Evolutionary conservation across 1,140 invertebrate species (phyloP).

Genomic region (Drosophila rhopaloa): DNA sequence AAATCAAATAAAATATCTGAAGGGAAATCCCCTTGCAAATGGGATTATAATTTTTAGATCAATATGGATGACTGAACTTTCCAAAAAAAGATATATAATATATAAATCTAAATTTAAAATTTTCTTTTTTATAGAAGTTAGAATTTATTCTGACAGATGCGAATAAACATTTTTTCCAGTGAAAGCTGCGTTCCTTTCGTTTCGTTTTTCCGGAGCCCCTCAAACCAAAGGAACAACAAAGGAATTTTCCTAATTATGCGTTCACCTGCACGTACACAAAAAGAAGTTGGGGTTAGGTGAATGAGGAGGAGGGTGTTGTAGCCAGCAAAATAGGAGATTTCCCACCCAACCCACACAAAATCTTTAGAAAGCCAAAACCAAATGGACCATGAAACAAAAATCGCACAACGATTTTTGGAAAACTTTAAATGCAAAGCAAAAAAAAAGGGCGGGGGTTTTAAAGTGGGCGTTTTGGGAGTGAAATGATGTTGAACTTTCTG

Average conservation of each 20-base stretch:
- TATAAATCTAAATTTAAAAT: no score
- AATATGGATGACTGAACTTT: no score
- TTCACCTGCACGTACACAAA: conserved; percentile 69
- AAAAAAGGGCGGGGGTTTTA: neutral
- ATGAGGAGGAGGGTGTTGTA: neutral
- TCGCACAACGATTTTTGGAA: conserved; percentile 39
- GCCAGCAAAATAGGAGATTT: conserved; percentile 10
- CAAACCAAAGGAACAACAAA: conserved; percentile 49
- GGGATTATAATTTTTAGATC: no score
- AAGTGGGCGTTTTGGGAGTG: neutral
- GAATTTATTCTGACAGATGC: no score
- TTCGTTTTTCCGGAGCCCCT: conserved; percentile 1
- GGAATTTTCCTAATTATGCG: conserved; percentile 77
- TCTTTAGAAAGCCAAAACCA: conserved; percentile 10
- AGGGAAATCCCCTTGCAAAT: no score
- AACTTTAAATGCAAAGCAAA: conserved; percentile 17
- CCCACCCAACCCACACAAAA: neutral
- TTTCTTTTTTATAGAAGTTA: no score
- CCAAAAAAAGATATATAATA: no score
- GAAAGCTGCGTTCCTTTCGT: neutral
- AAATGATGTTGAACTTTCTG: conserved; percentile 44
- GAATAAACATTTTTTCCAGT: neutral
- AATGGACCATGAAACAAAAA: conserved; percentile 53
- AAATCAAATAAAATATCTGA: no score
- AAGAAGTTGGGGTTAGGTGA: neutral